Evolutionary conservation across 2,113 vertebrate species (phyloP).

Genomic region (Gymnocephalus cernua): DNA sequence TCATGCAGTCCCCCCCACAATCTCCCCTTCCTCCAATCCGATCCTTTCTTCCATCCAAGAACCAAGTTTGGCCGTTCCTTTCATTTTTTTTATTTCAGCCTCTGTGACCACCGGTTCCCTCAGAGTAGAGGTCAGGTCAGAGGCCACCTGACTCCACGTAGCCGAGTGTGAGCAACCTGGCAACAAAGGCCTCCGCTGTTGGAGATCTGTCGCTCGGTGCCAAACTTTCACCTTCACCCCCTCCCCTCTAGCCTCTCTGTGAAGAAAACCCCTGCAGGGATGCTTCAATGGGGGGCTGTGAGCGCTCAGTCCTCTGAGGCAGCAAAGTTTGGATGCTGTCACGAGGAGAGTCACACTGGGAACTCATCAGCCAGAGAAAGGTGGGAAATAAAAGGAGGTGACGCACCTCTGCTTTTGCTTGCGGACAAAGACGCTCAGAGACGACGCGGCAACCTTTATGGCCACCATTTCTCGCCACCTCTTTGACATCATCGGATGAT

Average conservation of each 20-base stretch:
- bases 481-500: conserved; percentile 5
- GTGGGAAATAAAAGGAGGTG: conserved; percentile 74
- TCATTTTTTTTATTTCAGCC: conserved; percentile 65
- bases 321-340: conserved; percentile 89
- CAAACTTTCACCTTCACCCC: conserved; percentile 82
- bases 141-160: conserved; percentile 88
- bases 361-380: conserved; percentile 82
- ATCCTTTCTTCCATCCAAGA: conserved; percentile 59
- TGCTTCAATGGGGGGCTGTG: conserved; percentile 87
- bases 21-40: conserved; percentile 64
- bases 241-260: conserved; percentile 57
- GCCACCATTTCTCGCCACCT: conserved; percentile 17
- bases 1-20: conserved; percentile 47
- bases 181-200: conserved; percentile 88
- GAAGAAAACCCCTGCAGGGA: conserved; percentile 86
- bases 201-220: conserved; percentile 66
- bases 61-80: conserved; percentile 50
- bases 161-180: conserved; percentile 84
- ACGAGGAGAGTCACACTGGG: conserved; percentile 87
- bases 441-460: conserved; percentile 48
- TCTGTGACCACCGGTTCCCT: conserved; percentile 78
- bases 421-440: conserved; percentile 67
- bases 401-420: conserved; percentile 79
- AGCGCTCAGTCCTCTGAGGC: conserved; percentile 80
- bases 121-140: conserved; percentile 88